Percentiles rank a stretch among this genome's conserved stretches.
These are phyloP conservation scores for Lordiphosa mommai DNA, from an alignment of 1,140 invertebrate genomes.

Conservation along the genomic window DNA sequence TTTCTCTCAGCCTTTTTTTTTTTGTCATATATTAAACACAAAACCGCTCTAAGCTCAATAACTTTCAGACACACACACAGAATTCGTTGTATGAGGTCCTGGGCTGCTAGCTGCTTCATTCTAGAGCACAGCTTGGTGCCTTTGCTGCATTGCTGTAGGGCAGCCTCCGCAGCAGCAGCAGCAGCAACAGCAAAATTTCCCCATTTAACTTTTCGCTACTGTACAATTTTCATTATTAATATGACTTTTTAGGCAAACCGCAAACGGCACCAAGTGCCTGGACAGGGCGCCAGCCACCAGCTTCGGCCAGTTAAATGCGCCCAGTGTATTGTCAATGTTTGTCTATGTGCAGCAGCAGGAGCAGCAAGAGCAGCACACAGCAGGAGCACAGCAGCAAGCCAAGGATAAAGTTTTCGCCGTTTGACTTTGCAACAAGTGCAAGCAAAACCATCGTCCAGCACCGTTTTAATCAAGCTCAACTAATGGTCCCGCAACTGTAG, in stretches of 20 bases:
- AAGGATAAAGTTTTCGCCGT: slow-evolving; percentile 69
- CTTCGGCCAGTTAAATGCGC: slow-evolving; percentile 67
- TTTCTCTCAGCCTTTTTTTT: not conserved
- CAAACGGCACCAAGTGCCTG: slow-evolving; percentile 51
- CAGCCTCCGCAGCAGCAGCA: slow-evolving; percentile 5
- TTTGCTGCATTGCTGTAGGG: slow-evolving; percentile 60
- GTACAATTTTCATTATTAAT: slow-evolving; percentile 77
- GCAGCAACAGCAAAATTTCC: slow-evolving; percentile 52
- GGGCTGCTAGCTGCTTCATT: slow-evolving; percentile 15
- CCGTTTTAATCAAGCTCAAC: slow-evolving; percentile 70
- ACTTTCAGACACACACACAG: slow-evolving; percentile 39
- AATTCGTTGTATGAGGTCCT: slow-evolving; percentile 12
- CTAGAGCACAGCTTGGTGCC: slow-evolving; percentile 54
- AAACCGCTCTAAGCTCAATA: slow-evolving; percentile 59
- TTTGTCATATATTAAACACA: slow-evolving; percentile 62
- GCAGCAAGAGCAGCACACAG: slow-evolving; percentile 11
- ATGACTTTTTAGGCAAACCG: slow-evolving; percentile 70
- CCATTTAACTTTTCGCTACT: slow-evolving; percentile 75
- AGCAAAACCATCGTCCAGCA: slow-evolving; percentile 19
- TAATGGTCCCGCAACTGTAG: slow-evolving; percentile 50
- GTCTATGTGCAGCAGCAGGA: slow-evolving; percentile 23
- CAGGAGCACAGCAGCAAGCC: slow-evolving; percentile 23
- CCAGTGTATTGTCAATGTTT: slow-evolving; percentile 73
- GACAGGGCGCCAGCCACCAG: slow-evolving; percentile 6
- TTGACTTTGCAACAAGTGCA: slow-evolving; percentile 74